Evolutionary conservation across 2,797 vertebrate species (phyloP).

Genomic region (Sus cebifrons): DNA sequence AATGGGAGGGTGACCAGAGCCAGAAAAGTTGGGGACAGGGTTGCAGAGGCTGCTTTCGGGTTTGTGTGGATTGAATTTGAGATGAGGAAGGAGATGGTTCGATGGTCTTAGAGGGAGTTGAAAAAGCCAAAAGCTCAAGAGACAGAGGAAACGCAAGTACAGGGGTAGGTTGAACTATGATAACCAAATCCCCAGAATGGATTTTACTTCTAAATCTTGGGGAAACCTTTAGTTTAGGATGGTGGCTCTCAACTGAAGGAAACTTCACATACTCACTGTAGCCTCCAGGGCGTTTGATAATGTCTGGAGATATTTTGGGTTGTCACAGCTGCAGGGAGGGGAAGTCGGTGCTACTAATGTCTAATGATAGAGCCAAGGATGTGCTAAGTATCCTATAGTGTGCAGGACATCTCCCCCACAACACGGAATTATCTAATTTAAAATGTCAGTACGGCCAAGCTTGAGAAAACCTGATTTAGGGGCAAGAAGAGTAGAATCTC

Average conservation of each 20-base stretch:
- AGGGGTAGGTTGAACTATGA: background rate
- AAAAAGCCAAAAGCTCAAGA: background rate
- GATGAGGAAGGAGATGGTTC: background rate
- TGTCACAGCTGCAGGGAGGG: background rate
- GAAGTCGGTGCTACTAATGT: too few species aligned
- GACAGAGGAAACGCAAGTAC: background rate
- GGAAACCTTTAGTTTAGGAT: background rate
- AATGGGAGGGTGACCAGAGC: background rate
- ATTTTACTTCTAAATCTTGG: background rate
- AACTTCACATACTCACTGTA: too few species aligned
- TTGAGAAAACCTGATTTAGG: background rate
- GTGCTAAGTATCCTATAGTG: background rate
- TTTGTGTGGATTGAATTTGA: background rate
- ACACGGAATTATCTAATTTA: background rate
- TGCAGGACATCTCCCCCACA: background rate
- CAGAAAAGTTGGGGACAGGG: background rate
- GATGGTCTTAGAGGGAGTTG: background rate
- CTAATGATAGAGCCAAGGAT: background rate
- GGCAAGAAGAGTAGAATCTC: background rate
- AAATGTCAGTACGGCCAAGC: background rate
- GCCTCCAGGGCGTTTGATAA: background rate
- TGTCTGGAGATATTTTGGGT: background rate
- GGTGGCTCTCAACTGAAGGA: background rate
- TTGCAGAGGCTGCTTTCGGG: background rate
- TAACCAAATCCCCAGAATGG: background rate